Evolutionary conservation across 2,113 vertebrate genomes (phyloP).

Genomic region (Kobus ellipsiprymnus): DNA sequence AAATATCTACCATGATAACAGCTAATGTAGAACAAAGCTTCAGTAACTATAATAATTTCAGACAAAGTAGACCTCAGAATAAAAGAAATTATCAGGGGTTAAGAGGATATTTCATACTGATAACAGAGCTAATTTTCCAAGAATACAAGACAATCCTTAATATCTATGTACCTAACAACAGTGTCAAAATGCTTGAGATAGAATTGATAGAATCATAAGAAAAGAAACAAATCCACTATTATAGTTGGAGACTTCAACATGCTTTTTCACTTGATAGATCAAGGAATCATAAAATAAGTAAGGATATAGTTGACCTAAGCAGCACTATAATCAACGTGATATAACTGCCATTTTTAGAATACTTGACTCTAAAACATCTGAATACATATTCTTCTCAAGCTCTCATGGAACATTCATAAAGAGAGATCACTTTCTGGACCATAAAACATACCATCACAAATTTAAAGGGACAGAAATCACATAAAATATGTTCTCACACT

Average conservation of each 20-base stretch:
- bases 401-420: not conserved
- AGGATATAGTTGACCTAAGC: not conserved
- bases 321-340: not conserved
- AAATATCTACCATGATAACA: not conserved
- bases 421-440: not conserved
- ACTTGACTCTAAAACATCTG: not conserved
- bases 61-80: not conserved
- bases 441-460: not conserved
- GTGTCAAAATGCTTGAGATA: not conserved
- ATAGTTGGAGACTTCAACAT: not conserved
- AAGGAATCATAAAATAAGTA: not conserved
- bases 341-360: not conserved
- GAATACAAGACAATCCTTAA: not conserved
- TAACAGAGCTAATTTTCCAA: not conserved
- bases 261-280: not conserved
- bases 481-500: not conserved
- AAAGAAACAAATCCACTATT: not conserved
- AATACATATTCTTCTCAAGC: not conserved
- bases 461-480: not conserved
- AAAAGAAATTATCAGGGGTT: not conserved
- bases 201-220: not conserved
- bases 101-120: not conserved
- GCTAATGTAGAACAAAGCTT: not conserved
- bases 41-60: not conserved
- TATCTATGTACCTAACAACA: not conserved